phyloP scores from a whole-genome alignment of 1,140 invertebrate genomes.

The Wasmannia auropunctata region DNA sequence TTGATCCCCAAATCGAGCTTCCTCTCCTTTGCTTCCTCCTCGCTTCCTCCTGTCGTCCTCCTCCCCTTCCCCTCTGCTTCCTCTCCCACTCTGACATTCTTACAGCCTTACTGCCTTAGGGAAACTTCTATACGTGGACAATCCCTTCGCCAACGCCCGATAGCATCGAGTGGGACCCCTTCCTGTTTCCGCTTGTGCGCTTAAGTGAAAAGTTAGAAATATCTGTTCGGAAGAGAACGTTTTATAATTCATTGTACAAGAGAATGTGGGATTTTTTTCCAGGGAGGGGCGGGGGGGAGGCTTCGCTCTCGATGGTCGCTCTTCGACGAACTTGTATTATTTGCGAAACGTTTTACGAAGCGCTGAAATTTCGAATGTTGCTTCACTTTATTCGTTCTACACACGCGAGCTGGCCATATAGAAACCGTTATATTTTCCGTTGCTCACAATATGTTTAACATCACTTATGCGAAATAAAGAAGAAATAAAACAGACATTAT shows the following conservation, averaged over 20 bases:
- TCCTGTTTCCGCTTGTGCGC: constrained; percentile 29
- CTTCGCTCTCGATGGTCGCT: background rate
- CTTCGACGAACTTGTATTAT: background rate
- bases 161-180: constrained; percentile 18
- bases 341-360: constrained; percentile 11
- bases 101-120: constrained; percentile 33
- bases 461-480: background rate
- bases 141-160: constrained; percentile 38
- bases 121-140: constrained; percentile 52
- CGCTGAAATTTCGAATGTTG: background rate
- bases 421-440: background rate
- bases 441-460: background rate
- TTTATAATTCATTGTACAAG: constrained; percentile 50
- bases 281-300: no score
- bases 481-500: background rate
- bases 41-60: background rate
- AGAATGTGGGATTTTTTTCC: constrained; percentile 10
- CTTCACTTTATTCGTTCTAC: background rate
- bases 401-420: background rate
- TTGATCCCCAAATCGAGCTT: constrained; percentile 56
- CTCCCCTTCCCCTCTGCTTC: background rate
- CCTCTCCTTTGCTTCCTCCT: background rate
- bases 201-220: constrained; percentile 61
- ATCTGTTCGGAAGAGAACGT: constrained; percentile 22
- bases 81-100: constrained; percentile 13